phyloP scores from a whole-genome alignment of 2,113 vertebrate genomes.

The Rhea americana region DNA sequence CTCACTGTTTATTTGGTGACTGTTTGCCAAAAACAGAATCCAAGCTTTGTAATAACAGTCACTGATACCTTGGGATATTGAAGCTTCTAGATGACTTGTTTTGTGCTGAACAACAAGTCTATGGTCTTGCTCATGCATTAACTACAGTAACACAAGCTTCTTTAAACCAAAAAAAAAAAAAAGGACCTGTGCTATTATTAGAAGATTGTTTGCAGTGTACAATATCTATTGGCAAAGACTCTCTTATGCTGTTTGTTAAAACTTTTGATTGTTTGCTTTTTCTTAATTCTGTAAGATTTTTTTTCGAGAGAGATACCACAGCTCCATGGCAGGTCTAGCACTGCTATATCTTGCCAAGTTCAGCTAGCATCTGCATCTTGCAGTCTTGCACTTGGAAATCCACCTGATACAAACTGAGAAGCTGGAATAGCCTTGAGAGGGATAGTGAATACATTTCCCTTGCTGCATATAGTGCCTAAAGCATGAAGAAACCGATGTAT shows the following conservation, averaged over 20 bases:
- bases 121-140: constrained; percentile 53
- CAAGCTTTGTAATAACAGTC: constrained; percentile 33
- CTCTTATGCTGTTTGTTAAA: constrained; percentile 15
- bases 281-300: not conserved
- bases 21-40: constrained; percentile 47
- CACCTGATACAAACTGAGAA: not conserved
- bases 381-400: not conserved
- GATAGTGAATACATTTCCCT: not conserved
- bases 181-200: constrained; percentile 37
- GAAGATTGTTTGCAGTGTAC: constrained; percentile 51
- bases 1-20: constrained; percentile 38
- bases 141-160: constrained; percentile 70
- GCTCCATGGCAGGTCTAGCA: not conserved
- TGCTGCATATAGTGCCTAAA: constrained; percentile 56
- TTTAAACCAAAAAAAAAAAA: constrained; percentile 67
- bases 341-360: not conserved
- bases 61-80: constrained; percentile 32
- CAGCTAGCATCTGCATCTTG: not conserved
- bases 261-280: constrained; percentile 21
- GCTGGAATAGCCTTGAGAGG: constrained; percentile 13
- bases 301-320: not conserved
- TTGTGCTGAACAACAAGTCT: constrained; percentile 54
- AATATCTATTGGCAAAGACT: constrained; percentile 14
- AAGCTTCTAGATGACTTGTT: constrained; percentile 61
- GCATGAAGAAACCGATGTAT: not conserved